These are phyloP conservation scores for Acrossocheilus wenchowensis DNA, from an alignment of 2,797 vertebrate genomes.

Conservation along the genomic window DNA sequence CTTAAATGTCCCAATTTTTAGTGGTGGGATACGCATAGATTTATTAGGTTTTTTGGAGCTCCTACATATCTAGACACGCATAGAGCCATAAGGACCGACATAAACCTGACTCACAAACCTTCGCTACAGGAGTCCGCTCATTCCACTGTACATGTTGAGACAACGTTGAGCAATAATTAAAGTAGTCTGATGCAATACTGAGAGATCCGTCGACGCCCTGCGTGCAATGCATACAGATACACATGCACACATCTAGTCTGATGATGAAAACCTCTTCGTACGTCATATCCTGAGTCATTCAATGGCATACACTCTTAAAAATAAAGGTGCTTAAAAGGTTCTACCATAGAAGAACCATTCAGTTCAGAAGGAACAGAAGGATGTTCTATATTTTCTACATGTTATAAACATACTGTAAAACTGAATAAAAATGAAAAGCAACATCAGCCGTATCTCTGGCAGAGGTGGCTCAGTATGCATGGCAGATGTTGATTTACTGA, in stretches of 20 bases:
- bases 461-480: too few species aligned
- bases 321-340: too few species aligned
- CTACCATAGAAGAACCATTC: too few species aligned
- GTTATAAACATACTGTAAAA: background rate
- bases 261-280: background rate
- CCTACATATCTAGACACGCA: constrained; percentile 36
- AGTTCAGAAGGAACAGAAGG: background rate
- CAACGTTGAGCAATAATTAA: constrained; percentile 45
- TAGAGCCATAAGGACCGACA: background rate
- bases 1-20: background rate
- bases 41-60: background rate
- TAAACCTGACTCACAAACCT: constrained; percentile 21
- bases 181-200: constrained; percentile 25
- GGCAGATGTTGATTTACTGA: background rate
- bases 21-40: background rate
- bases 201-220: constrained; percentile 48
- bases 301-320: background rate
- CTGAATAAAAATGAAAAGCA: background rate
- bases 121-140: constrained; percentile 23
- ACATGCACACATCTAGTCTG: background rate
- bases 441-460: background rate
- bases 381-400: background rate
- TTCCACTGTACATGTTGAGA: constrained; percentile 53
- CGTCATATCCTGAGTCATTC: background rate
- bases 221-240: background rate